These are phyloP conservation scores for Zaprionus davidi DNA, from an alignment of 1,140 invertebrate genomes.

Conservation along the genomic window DNA sequence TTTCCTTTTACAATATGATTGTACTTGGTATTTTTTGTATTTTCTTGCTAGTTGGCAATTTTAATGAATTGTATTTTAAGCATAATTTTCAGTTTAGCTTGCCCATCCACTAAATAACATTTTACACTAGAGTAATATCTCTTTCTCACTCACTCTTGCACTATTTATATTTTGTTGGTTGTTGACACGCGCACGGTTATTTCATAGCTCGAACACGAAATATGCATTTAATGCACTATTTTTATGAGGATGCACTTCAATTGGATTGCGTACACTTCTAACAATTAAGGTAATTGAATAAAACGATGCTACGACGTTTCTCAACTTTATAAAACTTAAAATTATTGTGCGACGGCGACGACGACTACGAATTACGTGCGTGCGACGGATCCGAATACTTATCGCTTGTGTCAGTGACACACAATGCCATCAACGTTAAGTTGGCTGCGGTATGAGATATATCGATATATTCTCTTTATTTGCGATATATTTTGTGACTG, in stretches of 20 bases:
- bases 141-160: constrained; percentile 24
- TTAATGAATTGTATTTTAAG: constrained; percentile 72
- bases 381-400: constrained; percentile 35
- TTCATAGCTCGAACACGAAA: constrained; percentile 40
- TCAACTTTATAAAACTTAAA: constrained; percentile 14
- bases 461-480: constrained; percentile 14
- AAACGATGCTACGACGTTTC: constrained; percentile 44
- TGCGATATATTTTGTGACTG: background rate
- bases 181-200: constrained; percentile 21
- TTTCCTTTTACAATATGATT: constrained; percentile 31
- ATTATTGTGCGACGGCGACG: constrained; percentile 14
- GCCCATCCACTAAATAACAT: constrained; percentile 26
- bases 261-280: constrained; percentile 41
- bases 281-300: constrained; percentile 63
- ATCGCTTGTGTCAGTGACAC: constrained; percentile 36
- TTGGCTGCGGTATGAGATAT: background rate
- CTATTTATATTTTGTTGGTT: constrained; percentile 32
- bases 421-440: constrained; percentile 16
- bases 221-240: constrained; percentile 18
- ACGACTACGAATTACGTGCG: constrained; percentile 30
- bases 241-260: constrained; percentile 31
- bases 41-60: constrained; percentile 69
- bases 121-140: constrained; percentile 41
- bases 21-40: constrained; percentile 25
- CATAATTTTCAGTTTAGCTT: constrained; percentile 64